Base-by-base conservation (phyloP, 2,113 vertebrate species). In the Vidua chalybeata region DNA sequence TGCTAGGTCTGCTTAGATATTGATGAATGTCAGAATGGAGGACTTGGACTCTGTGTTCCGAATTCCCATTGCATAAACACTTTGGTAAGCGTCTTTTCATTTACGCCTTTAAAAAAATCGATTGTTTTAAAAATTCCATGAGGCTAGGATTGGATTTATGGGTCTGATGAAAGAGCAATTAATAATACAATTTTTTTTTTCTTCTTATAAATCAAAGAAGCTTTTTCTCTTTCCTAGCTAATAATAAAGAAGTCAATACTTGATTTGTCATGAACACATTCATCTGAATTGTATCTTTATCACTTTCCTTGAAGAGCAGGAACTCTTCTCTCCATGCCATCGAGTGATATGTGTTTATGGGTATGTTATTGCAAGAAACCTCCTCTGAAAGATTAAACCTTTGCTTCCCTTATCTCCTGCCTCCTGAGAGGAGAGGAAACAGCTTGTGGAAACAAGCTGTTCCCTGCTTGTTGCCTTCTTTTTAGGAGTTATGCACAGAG, bases 31-130 rank as follows among this genome's bases (percentile, higher is more conserved):
- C 97, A 95, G 77, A 97, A 91, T 30, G 96, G 95, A 61, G 97
- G 98, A 72, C 98, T 98, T n/a, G 99, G 99, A 94, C 98, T 98
- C 4, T 99, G 99, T 15, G 98, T 98, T 79, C 92, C 97, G 27
- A 99, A 99, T 97, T 99, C 99, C 13, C 84, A 98, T 87, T 99
- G 99, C 93, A 94, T 98, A 94, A 99, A 99, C 96, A 99, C 99
- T 33, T 81, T 98, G 97, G 99, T 99, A 98, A 99, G 98, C 15
- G 13, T 21, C 12, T 81, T 84, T 93, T 92, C 4, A 73, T 87
- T 73, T 74, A 19, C 52, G 20, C 15, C 81, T 96, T 90, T 79
- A 24, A 84, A 73, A 72, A 94, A 67, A 51, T 6, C 0, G 0
- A 46, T 64, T 59, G 17, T 52, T 92, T 64, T 78, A 82, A 77